These are phyloP conservation scores for Enteromius argenteus DNA, from an alignment of 2,797 vertebrate species.

Conservation along the genomic window DNA sequence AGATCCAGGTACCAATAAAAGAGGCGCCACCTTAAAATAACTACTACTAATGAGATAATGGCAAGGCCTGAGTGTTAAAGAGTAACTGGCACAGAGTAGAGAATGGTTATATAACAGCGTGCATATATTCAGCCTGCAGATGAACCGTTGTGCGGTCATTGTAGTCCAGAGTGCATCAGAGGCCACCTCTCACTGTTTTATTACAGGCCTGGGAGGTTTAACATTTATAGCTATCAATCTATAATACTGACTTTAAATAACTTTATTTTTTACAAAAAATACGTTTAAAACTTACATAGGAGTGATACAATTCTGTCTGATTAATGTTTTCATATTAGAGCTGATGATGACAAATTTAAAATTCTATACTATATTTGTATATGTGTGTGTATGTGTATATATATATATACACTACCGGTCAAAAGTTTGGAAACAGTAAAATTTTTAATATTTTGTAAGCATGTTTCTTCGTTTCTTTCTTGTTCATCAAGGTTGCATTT, in stretches of 20 bases:
- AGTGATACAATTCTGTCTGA: neutral
- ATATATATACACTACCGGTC: too few species aligned
- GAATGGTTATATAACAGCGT: slow-evolving; percentile 37
- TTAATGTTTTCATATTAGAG: neutral
- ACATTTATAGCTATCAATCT: neutral
- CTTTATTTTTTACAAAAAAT: neutral
- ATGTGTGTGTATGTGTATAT: too few species aligned
- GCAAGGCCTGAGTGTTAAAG: slow-evolving; percentile 20
- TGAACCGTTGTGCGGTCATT: neutral
- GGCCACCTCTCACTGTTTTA: neutral
- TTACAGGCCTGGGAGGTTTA: neutral
- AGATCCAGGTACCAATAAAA: slow-evolving; percentile 37
- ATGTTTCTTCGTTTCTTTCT: too few species aligned
- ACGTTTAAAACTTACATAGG: neutral
- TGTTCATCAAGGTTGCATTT: too few species aligned
- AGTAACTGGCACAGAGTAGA: slow-evolving; percentile 30
- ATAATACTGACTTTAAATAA: neutral
- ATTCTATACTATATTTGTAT: neutral
- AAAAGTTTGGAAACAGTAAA: too few species aligned
- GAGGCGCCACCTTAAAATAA: slow-evolving; percentile 54
- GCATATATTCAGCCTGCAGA: neutral
- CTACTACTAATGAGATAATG: slow-evolving; percentile 55
- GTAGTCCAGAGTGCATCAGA: neutral
- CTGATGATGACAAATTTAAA: neutral
- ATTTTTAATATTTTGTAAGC: too few species aligned